A percentile compares a stretch with the other conserved stretches of the same genome.
Conservation (phyloP, 2,888 invertebrate species). For the Cybosia mesomella region DNA sequence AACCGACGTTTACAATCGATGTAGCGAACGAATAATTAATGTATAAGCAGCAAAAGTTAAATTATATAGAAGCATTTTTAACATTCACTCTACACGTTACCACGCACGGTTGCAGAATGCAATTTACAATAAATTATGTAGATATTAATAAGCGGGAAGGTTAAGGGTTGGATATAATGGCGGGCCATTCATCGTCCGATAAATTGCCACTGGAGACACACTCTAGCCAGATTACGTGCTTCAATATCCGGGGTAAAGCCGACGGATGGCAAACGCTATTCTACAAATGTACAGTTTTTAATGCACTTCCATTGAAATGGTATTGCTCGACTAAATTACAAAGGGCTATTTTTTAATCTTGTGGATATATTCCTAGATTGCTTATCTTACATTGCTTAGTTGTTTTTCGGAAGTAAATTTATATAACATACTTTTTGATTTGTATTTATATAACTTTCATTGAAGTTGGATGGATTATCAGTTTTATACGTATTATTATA, state of each 20-base stretch:
- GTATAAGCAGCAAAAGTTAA: not conserved
- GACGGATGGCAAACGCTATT: constrained; percentile 49
- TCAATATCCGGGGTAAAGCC: constrained; percentile 83
- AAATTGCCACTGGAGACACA: constrained; percentile 85
- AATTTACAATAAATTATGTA: constrained; percentile 87
- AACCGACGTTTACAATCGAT: not conserved
- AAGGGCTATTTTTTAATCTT: constrained; percentile 19
- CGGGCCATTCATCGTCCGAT: constrained; percentile 83
- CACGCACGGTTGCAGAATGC: constrained; percentile 80
- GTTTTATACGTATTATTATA: no score
- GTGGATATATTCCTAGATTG: not conserved
- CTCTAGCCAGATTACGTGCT: constrained; percentile 86
- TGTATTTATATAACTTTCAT: no score
- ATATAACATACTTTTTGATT: no score
- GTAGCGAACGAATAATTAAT: not conserved
- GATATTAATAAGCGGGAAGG: constrained; percentile 86
- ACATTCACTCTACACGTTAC: constrained; percentile 56
- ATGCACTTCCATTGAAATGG: constrained; percentile 40
- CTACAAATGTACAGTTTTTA: constrained; percentile 41
- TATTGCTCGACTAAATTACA: constrained; percentile 41
- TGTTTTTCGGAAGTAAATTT: no score
- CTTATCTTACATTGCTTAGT: no score
- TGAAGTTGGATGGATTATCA: no score
- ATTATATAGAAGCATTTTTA: constrained; percentile 33
- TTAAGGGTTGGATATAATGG: constrained; percentile 84